A percentile compares a stretch with the other conserved stretches of the same genome.
Conservation (phyloP, 2,797 vertebrate genomes). For the Siniperca scherzeri region DNA sequence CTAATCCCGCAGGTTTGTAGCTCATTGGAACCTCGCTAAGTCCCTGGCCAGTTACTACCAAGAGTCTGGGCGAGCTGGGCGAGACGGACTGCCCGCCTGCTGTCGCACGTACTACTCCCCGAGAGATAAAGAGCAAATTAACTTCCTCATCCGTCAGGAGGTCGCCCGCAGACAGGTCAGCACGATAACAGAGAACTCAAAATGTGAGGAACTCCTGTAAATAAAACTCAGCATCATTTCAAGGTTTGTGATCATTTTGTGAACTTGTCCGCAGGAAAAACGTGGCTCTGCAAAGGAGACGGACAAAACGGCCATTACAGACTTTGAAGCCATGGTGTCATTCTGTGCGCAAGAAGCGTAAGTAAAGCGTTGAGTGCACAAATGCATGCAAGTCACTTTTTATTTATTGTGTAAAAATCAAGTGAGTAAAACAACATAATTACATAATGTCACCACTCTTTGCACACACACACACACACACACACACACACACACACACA, state of each 20-base stretch:
- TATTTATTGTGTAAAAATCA: constrained; percentile 30
- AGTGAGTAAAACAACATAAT: not conserved
- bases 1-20: constrained; percentile 90
- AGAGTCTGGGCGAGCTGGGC: constrained; percentile 96
- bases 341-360: constrained; percentile 93
- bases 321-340: constrained; percentile 93
- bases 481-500: too few species aligned
- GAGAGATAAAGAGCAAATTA: constrained; percentile 91
- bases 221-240: not conserved
- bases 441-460: not conserved
- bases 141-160: constrained; percentile 94
- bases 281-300: constrained; percentile 89
- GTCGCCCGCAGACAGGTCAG: constrained; percentile 89
- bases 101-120: constrained; percentile 96
- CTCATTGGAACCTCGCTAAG: constrained; percentile 98
- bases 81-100: constrained; percentile 92
- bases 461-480: not conserved
- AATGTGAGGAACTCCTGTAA: not conserved
- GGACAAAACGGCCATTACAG: constrained; percentile 89
- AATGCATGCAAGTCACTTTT: not conserved
- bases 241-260: not conserved
- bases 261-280: constrained; percentile 86
- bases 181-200: not conserved
- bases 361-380: constrained; percentile 65
- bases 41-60: constrained; percentile 98